A percentile compares a stretch with the other conserved stretches of the same genome.
These are phyloP conservation scores for Ceratotherium simum DNA, from an alignment of 2,113 vertebrate genomes.

Conservation along the genomic window DNA sequence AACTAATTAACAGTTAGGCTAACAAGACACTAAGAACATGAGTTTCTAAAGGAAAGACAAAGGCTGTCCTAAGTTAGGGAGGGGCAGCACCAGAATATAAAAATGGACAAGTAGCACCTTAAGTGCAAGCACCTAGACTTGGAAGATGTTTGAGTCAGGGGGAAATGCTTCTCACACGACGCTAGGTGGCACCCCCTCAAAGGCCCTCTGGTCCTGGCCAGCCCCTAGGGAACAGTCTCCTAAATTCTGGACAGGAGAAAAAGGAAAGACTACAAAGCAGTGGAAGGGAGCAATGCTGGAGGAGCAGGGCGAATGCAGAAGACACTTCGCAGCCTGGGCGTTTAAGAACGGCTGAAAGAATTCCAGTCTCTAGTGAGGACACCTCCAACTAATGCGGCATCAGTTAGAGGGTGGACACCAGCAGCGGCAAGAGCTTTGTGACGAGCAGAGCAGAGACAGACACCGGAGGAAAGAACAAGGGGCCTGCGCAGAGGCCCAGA, in stretches of 20 bases:
- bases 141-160: not conserved
- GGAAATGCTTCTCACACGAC: not conserved
- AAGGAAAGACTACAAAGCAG: not conserved
- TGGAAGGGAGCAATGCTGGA: not conserved
- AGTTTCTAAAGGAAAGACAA: slow-evolving; percentile 4
- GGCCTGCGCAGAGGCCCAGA: fast-evolving
- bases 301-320: not conserved
- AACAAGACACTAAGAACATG: not conserved
- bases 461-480: not conserved
- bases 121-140: not conserved
- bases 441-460: not conserved
- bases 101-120: not conserved
- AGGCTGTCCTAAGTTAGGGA: not conserved
- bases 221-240: not conserved
- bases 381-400: fast-evolving
- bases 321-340: not conserved
- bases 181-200: not conserved
- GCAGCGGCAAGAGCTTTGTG: not conserved
- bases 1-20: not conserved
- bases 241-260: not conserved
- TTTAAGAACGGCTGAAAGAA: not conserved
- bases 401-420: not conserved
- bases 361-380: not conserved
- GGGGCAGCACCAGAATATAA: not conserved
- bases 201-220: not conserved